Conservation (phyloP, 2,888 invertebrate species). For the Aethes cnicana region DNA sequence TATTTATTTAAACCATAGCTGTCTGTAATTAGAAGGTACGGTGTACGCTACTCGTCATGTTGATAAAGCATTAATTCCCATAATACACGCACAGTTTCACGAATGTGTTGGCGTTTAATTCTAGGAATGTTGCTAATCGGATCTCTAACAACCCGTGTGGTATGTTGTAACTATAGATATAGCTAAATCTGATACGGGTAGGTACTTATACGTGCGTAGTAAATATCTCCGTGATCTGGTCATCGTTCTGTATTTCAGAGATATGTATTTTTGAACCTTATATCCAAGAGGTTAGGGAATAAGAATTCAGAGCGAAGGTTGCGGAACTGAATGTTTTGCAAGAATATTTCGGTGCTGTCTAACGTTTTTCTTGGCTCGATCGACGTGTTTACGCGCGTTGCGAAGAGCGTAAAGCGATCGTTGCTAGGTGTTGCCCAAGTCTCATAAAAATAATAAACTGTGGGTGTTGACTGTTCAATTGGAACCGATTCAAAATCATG, state of each 20-base stretch:
- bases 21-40: too few relatives aligned
- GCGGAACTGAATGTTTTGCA: constrained; percentile 19
- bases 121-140: constrained; percentile 36
- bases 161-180: constrained; percentile 21
- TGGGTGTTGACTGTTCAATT: constrained; percentile 21
- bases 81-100: constrained; percentile 26
- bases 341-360: constrained; percentile 36
- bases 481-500: not conserved
- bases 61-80: constrained; percentile 15
- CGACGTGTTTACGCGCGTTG: constrained; percentile 42
- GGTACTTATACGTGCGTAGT: constrained; percentile 11
- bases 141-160: constrained; percentile 9
- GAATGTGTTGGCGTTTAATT: constrained; percentile 35
- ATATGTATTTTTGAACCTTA: constrained; percentile 16
- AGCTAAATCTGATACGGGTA: constrained; percentile 16
- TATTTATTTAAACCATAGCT: too few relatives aligned
- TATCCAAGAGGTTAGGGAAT: not conserved
- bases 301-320: not conserved
- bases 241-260: constrained; percentile 12
- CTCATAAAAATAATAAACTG: constrained; percentile 36
- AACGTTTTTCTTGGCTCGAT: constrained; percentile 52
- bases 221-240: constrained; percentile 28
- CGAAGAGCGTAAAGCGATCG: constrained; percentile 44
- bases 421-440: constrained; percentile 41
- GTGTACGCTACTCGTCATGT: not conserved